phyloP scores from a whole-genome alignment of 2,113 vertebrate species.

The Empidonax alnorum region DNA sequence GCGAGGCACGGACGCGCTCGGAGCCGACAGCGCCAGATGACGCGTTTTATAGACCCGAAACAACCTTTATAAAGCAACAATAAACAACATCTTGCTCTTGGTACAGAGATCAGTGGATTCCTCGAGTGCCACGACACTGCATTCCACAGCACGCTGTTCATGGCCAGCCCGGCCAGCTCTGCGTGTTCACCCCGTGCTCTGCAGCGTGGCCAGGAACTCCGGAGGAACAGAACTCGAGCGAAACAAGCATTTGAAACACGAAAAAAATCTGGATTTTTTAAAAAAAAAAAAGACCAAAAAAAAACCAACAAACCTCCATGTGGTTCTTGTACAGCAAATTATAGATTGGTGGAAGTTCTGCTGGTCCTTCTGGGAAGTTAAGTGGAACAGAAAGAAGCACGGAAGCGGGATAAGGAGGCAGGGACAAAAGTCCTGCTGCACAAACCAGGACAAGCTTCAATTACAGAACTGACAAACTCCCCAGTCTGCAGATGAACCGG shows the following conservation, averaged over 20 bases:
- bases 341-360: not conserved
- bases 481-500: not conserved
- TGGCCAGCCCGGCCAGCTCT: slow-evolving; percentile 6
- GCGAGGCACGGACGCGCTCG: not conserved
- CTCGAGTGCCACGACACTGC: slow-evolving; percentile 61
- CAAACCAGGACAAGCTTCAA: not conserved
- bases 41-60: not conserved
- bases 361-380: not conserved
- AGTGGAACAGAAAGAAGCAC: not conserved
- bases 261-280: not conserved
- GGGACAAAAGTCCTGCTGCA: not conserved
- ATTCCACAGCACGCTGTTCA: slow-evolving; percentile 44
- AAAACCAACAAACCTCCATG: not conserved
- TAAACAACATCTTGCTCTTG: slow-evolving; percentile 9
- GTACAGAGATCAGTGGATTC: slow-evolving; percentile 29
- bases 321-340: not conserved
- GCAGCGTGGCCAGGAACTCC: not conserved
- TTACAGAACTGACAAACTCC: not conserved
- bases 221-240: not conserved
- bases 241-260: not conserved
- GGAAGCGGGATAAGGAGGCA: not conserved
- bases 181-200: not conserved
- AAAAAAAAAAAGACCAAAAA: not conserved
- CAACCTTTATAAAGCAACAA: slow-evolving; percentile 1
- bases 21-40: not conserved